Percentiles rank a stretch among this genome's conserved stretches.
Conservation (phyloP, 2,113 vertebrate genomes). For the Pseudorhombus dupliciocellatus region DNA sequence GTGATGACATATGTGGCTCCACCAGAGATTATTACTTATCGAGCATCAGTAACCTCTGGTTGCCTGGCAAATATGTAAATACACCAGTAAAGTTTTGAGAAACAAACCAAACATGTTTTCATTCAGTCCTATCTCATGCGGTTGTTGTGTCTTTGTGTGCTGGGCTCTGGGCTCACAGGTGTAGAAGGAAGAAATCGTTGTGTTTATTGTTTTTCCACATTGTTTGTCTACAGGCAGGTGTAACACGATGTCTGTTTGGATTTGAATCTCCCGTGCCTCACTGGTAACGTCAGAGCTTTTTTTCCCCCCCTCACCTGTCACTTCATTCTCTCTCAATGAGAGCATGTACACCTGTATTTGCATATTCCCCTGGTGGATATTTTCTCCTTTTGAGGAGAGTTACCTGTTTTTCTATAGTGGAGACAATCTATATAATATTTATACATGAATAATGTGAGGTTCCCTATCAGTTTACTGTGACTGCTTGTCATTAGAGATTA, state of each 20-base stretch:
- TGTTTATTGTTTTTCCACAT: constrained; percentile 28
- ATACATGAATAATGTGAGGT: not conserved
- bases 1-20: no score
- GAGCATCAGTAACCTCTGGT: no score
- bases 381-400: not conserved
- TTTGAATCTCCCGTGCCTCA: constrained; percentile 53
- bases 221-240: constrained; percentile 56
- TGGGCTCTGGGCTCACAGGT: constrained; percentile 17
- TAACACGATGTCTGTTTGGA: constrained; percentile 57
- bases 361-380: not conserved
- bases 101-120: not conserved
- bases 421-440: not conserved
- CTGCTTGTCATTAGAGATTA: constrained; percentile 16
- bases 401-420: not conserved
- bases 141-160: not conserved
- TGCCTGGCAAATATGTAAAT: not conserved
- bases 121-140: not conserved
- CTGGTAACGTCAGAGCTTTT: constrained; percentile 10
- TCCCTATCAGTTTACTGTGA: not conserved
- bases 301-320: not conserved
- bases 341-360: not conserved
- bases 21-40: no score
- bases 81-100: no score
- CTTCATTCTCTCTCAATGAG: not conserved
- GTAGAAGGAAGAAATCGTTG: not conserved